Base-by-base conservation (phyloP, 2,113 vertebrate genomes). In the Meriones unguiculatus region DNA sequence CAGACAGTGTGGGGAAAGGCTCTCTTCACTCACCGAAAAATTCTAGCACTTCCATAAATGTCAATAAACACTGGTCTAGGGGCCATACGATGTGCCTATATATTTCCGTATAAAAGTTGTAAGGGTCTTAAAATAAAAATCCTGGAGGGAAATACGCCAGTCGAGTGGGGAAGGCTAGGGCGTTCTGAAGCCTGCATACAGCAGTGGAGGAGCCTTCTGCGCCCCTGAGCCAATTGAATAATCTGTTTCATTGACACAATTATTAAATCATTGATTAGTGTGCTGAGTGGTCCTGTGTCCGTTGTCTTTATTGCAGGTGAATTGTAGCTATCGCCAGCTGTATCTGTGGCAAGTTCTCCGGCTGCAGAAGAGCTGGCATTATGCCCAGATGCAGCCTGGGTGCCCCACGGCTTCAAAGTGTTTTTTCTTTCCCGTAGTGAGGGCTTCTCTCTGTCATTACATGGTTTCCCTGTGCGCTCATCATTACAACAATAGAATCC, bases 371-470 rank as follows among this genome's bases (percentile, higher is more conserved):
- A 96, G 92, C 95, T 98, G 98, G 98, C 98, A 86, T 82, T 18
- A 67, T 98, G 98, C 98, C 98, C 98, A 95, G 96, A 93, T 94
- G 54, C 92, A 98, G 95, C 89, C 94, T 92, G 82, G 96, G 93
- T 94, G 95, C 84, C 96, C 96, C 97, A 95, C 87, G 0, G 85
- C 97, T 98, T 97, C 98, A 97, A 98, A 98, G 96, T 94, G 95
- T 92, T 96, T 98, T 90, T 96, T 5, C 93, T 97, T 98, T 87
- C 91, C 97, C 96, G 98, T 82, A 57, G 95, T 38, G 87, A 97
- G 95, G 87, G 90, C 96, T 98, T 98, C 95, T 96, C 90, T 94
- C 96, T 97, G 98, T 98, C 98, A 97, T 98, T 97, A 98, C 97
- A 97, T 38, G 96, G 82, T 92, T 97, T 95, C 95, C 88, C 88